These are phyloP conservation scores for Psittacula derbiana DNA, from an alignment of 2,797 vertebrate genomes.

Conservation along the genomic window DNA sequence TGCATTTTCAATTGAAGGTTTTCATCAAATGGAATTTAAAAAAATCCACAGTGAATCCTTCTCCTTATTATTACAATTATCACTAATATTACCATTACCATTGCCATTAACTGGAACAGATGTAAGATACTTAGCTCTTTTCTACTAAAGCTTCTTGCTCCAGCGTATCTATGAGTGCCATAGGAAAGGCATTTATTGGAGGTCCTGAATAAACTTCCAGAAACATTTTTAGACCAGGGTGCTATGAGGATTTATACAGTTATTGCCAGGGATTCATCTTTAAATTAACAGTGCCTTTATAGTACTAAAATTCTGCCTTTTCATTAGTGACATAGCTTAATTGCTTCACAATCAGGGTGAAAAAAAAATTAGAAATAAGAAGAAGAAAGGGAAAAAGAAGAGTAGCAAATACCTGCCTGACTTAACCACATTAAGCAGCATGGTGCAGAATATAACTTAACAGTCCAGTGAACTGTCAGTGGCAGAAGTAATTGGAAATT, in stretches of 20 bases:
- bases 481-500: constrained; percentile 77
- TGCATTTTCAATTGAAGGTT: not conserved
- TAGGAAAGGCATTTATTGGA: not conserved
- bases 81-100: not conserved
- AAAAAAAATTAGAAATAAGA: constrained; percentile 44
- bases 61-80: not conserved
- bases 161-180: not conserved
- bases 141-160: not conserved
- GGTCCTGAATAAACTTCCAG: constrained; percentile 28
- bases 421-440: constrained; percentile 71
- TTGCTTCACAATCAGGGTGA: constrained; percentile 64
- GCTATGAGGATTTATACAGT: not conserved
- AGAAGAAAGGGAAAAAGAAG: constrained; percentile 43
- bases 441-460: constrained; percentile 71
- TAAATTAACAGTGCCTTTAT: constrained; percentile 53
- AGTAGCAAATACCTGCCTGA: constrained; percentile 53
- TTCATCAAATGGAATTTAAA: not conserved
- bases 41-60: not conserved
- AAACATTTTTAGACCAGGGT: not conserved
- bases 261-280: constrained; percentile 40
- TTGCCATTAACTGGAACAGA: not conserved
- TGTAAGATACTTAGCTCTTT: not conserved
- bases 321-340: constrained; percentile 73
- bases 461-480: constrained; percentile 78
- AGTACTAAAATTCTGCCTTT: constrained; percentile 59